Base-by-base conservation (phyloP, 2,113 vertebrate genomes). In the Crotalus viridis region DNA sequence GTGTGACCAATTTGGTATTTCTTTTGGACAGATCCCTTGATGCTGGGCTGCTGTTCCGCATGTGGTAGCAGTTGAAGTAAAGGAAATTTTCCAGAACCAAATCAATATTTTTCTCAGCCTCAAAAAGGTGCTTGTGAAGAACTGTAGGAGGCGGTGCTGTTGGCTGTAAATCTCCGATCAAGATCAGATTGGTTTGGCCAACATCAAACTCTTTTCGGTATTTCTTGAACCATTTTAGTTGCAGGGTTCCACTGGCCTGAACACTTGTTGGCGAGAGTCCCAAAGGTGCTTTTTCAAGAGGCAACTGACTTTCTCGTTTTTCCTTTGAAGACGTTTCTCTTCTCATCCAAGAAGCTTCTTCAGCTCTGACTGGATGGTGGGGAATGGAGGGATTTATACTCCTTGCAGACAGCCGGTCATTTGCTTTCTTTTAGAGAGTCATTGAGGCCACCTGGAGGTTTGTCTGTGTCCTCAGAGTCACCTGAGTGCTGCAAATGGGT, bases 51-150 rank as follows among this genome's bases (percentile, higher is more conserved):
- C 81, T 10, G 39, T 39, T 90, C 81, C 17, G 28, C 91, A 88
- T 92, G 85, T 90, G 91, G 91, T 57, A 94, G 85, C 52, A 57
- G 56, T 39, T 90, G 88, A 90, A 90, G 85, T 22, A 22, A 90
- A 64, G 89, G 91, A 94, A 90, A 57, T 26, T 87, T 87, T 46
- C 85, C 74, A 39, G 85, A 88, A 85, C 90, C 90, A 64, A 1
- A 87, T 46, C 26, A 10, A 39, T 15, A 91, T 59, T 0, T 55
- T 5, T 64, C 92, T 54, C 46, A 15, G 64, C 55, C 64, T 61
- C 90, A 21, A 89, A 89, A 59, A 56, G 85, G 15, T 59, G 46
- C 56, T 52, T 93, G 48, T 81, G 22, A 93, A 93, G 55, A 43
- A 55, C 13, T 39, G 10, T 43, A 21, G 69, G 52, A 91, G 90